Conservation (phyloP, 2,888 invertebrate genomes). For the Leptinotarsa tumamoca region DNA sequence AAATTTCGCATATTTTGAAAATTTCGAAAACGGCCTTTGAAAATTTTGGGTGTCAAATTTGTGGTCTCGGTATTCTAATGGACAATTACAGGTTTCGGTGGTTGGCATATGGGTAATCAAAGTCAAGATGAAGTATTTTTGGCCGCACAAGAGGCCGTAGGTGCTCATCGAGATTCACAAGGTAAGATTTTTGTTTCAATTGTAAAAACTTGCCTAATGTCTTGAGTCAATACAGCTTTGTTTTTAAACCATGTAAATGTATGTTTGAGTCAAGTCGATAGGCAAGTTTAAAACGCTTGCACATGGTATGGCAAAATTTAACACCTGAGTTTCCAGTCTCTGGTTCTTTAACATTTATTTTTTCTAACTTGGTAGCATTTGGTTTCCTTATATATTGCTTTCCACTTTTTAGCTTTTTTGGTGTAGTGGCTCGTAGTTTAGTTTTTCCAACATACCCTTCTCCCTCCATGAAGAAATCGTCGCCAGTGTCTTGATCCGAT, state of each 20-base stretch:
- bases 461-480: conserved; percentile 51
- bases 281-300: conserved; percentile 54
- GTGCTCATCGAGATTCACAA: conserved; percentile 90
- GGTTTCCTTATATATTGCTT: conserved; percentile 57
- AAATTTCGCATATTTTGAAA: neutral
- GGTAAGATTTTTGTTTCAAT: conserved; percentile 78
- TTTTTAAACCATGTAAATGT: conserved; percentile 16
- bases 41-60: conserved; percentile 15
- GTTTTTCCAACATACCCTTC: conserved; percentile 51
- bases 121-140: conserved; percentile 89
- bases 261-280: conserved; percentile 48
- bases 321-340: conserved; percentile 65
- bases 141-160: conserved; percentile 82
- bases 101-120: conserved; percentile 86
- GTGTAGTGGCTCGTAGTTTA: conserved; percentile 51
- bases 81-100: conserved; percentile 76
- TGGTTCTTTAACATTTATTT: conserved; percentile 57
- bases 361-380: conserved; percentile 59
- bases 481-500: conserved; percentile 17
- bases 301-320: conserved; percentile 63
- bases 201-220: conserved; percentile 53
- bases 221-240: conserved; percentile 45
- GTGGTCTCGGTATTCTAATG: conserved; percentile 13
- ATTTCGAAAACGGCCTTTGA: conserved; percentile 14
- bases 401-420: conserved; percentile 42